Percentiles rank a stretch among this genome's conserved stretches.
Evolutionary conservation across 1,140 invertebrate species (phyloP).

Genomic region (Drosophila hydei): DNA sequence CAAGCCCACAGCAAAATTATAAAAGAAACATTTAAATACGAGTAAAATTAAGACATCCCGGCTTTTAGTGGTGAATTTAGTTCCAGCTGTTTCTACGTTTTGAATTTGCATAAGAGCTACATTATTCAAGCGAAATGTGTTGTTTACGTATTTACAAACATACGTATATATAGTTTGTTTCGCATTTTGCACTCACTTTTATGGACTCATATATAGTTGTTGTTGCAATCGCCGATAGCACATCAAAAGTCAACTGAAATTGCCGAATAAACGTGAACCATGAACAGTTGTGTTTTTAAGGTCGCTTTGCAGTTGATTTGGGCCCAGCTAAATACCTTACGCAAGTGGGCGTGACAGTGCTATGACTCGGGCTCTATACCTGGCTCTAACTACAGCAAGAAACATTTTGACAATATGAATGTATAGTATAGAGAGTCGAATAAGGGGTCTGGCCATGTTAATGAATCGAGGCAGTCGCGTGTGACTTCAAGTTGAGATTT

Average conservation of each 20-base stretch:
- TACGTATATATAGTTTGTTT: slow-evolving; percentile 9
- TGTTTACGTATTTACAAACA: too few relatives aligned
- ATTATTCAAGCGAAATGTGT: slow-evolving; percentile 23
- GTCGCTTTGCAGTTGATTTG: slow-evolving; percentile 60
- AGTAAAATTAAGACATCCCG: slow-evolving; percentile 1
- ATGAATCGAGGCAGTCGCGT: slow-evolving; percentile 68
- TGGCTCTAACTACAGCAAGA: slow-evolving; percentile 16
- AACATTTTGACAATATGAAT: slow-evolving; percentile 28
- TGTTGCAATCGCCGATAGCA: slow-evolving; percentile 20
- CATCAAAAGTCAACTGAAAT: slow-evolving; percentile 36
- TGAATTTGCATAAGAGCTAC: slow-evolving; percentile 16
- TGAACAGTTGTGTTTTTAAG: slow-evolving; percentile 52
- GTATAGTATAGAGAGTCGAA: slow-evolving; percentile 13
- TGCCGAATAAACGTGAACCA: slow-evolving; percentile 34
- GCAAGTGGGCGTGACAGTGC: slow-evolving; percentile 46
- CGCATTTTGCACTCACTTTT: slow-evolving; percentile 26
- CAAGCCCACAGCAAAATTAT: slow-evolving; percentile 14
- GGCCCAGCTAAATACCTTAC: slow-evolving; percentile 37
- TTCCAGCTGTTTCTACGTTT: slow-evolving; percentile 11
- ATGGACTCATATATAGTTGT: slow-evolving; percentile 9
- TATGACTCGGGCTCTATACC: slow-evolving; percentile 17
- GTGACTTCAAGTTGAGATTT: slow-evolving; percentile 62
- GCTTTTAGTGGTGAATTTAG: neutral
- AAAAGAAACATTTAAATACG: slow-evolving; percentile 28
- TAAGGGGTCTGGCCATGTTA: slow-evolving; percentile 47